phyloP scores from a whole-genome alignment of 2,888 invertebrate species.

The Synanthedon andrenaeformis region DNA sequence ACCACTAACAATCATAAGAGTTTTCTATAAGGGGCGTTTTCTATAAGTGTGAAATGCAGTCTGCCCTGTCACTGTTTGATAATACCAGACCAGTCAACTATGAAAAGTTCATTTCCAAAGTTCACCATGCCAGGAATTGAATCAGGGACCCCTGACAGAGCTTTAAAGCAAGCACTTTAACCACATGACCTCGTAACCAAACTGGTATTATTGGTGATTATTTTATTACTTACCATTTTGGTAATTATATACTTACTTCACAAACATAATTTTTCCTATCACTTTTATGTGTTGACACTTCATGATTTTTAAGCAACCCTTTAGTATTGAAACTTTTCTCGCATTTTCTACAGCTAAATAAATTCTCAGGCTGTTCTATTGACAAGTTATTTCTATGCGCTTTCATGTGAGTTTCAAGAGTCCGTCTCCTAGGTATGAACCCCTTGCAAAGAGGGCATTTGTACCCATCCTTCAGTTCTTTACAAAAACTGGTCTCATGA shows the following conservation, averaged over 20 bases:
- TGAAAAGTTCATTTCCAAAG: too few relatives aligned
- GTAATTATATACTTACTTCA: constrained; percentile 33
- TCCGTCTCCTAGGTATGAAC: constrained; percentile 33
- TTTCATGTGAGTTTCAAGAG: constrained; percentile 40
- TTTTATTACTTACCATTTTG: too few relatives aligned
- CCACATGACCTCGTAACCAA: too few relatives aligned
- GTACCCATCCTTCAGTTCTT: constrained; percentile 44
- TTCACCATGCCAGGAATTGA: too few relatives aligned
- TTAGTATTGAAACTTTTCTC: constrained; percentile 30
- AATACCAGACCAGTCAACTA: too few relatives aligned
- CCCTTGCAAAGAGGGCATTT: constrained; percentile 40
- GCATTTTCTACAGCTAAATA: constrained; percentile 47
- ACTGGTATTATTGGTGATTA: too few relatives aligned
- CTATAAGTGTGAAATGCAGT: too few relatives aligned
- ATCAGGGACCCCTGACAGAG: too few relatives aligned
- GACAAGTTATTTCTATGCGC: constrained; percentile 33
- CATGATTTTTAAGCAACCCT: constrained; percentile 29
- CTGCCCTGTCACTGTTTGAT: too few relatives aligned
- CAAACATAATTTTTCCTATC: constrained; percentile 45
- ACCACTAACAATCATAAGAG: too few relatives aligned
- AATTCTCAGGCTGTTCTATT: constrained; percentile 27
- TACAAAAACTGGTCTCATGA: constrained; percentile 46
- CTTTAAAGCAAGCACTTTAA: too few relatives aligned
- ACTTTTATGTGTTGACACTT: constrained; percentile 19
- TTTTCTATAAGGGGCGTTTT: too few relatives aligned